Percentiles rank a stretch among this genome's conserved stretches.
Conservation (phyloP, 2,797 vertebrate genomes). For the Nyctalus aviator region DNA sequence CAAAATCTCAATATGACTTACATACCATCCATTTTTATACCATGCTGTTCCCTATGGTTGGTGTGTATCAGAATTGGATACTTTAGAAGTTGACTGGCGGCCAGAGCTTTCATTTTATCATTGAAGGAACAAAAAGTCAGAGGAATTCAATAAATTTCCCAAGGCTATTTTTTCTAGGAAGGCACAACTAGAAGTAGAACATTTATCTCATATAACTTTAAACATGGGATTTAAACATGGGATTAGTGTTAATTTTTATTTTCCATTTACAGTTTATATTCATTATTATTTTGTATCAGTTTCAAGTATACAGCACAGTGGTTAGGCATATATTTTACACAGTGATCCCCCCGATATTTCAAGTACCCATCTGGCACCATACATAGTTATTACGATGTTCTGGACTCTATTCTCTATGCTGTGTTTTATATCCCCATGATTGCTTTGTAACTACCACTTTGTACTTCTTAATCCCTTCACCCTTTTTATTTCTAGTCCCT, state of each 20-base stretch:
- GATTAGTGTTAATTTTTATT: not conserved
- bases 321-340: not conserved
- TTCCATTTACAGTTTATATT: not conserved
- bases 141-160: not conserved
- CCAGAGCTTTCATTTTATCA: not conserved
- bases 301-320: not conserved
- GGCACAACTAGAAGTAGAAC: not conserved
- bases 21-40: not conserved
- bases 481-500: not conserved
- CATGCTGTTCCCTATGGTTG: not conserved
- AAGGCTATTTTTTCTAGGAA: not conserved
- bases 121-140: not conserved
- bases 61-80: not conserved
- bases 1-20: not conserved
- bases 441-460: not conserved
- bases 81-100: not conserved
- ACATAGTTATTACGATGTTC: not conserved
- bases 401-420: not conserved
- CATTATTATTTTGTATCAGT: not conserved
- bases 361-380: not conserved
- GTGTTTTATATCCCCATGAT: not conserved
- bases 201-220: not conserved
- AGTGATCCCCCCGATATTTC: not conserved
- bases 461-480: not conserved
- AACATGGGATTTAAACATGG: not conserved